Evolutionary conservation across 2,797 vertebrate species (phyloP).

Genomic region (Coccyzus lansbergi): DNA sequence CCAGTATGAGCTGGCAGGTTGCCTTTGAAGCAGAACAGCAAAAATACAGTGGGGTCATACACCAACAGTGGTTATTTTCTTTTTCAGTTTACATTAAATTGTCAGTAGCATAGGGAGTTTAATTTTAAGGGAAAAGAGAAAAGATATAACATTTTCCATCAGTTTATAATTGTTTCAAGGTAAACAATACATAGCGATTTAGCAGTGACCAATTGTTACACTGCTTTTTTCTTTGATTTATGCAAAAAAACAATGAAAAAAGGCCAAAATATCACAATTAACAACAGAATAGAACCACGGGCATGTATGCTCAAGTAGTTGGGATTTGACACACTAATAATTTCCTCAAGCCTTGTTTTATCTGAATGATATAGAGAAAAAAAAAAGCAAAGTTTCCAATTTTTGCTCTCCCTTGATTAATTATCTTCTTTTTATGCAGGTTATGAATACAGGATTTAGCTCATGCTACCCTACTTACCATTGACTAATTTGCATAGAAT

Average conservation of each 20-base stretch:
- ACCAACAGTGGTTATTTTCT: neutral
- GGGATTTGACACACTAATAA: slow-evolving; percentile 16
- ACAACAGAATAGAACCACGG: neutral
- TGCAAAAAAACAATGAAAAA: neutral
- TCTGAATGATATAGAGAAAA: slow-evolving; percentile 16
- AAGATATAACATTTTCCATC: neutral
- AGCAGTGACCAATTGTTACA: neutral
- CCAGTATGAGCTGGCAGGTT: neutral
- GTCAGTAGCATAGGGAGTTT: neutral
- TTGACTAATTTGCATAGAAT: slow-evolving; percentile 43
- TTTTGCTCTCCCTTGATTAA: neutral
- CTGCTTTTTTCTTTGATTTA: slow-evolving; percentile 16
- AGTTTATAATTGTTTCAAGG: slow-evolving; percentile 11
- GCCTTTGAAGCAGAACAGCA: slow-evolving; percentile 8
- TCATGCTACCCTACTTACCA: slow-evolving; percentile 14
- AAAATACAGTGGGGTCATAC: neutral
- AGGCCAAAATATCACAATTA: neutral
- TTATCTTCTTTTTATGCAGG: slow-evolving; percentile 10
- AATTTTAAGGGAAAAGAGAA: neutral
- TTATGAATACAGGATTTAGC: slow-evolving; percentile 16
- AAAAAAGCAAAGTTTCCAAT: neutral
- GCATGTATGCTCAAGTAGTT: neutral
- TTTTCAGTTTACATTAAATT: slow-evolving; percentile 1
- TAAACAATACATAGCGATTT: neutral
- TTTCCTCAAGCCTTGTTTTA: neutral